Percentiles rank a stretch among this genome's conserved stretches.
These are phyloP conservation scores for Dichetophora obliterata DNA, from an alignment of 2,888 invertebrate species.

Conservation along the genomic window DNA sequence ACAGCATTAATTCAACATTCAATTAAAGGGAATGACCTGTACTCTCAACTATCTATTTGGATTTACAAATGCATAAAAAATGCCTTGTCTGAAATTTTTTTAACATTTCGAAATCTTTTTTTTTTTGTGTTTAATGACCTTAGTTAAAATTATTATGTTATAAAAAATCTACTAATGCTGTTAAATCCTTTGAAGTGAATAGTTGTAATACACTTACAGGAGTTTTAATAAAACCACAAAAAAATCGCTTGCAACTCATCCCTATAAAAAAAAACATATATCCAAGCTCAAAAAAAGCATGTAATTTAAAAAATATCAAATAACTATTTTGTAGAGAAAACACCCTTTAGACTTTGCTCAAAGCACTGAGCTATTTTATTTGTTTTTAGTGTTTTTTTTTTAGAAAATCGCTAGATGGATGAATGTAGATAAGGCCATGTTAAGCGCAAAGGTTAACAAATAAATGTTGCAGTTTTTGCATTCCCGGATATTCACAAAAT, in stretches of 20 bases:
- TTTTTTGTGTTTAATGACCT: no score
- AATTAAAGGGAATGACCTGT: no score
- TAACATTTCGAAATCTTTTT: no score
- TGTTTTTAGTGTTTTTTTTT: not conserved
- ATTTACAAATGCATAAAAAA: no score
- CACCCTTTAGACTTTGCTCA: not conserved
- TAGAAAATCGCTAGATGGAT: not conserved
- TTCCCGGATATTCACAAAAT: not conserved
- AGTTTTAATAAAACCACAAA: no score
- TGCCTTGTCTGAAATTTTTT: no score
- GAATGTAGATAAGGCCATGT: conserved; percentile 12
- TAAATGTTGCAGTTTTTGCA: conserved; percentile 11
- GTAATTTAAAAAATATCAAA: not conserved
- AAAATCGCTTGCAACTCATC: not conserved
- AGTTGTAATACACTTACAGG: not conserved
- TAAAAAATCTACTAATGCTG: not conserved
- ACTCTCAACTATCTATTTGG: no score
- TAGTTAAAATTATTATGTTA: no score
- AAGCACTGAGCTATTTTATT: not conserved
- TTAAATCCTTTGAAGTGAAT: not conserved
- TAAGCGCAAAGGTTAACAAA: conserved; percentile 25
- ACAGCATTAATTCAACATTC: no score
- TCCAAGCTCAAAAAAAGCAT: not conserved
- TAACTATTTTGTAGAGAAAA: not conserved
- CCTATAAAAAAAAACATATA: not conserved